Percentiles rank a stretch among this genome's conserved stretches.
Conservation (phyloP, 92 coral and sea anemone species). For the Ricordea florida region DNA sequence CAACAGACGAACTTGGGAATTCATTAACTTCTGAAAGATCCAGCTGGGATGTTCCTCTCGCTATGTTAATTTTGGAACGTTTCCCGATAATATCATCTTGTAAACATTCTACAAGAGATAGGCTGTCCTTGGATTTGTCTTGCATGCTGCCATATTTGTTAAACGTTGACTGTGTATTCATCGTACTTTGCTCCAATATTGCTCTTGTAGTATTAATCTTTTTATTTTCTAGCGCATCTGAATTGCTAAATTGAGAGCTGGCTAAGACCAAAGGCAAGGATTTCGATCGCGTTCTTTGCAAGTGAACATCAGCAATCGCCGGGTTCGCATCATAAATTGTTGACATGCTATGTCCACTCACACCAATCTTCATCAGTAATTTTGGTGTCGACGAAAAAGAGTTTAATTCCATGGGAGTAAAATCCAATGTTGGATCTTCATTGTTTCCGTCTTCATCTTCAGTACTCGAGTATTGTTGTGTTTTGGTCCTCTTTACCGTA, state of each 20-base stretch:
- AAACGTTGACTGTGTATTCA: not conserved
- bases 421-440: not conserved
- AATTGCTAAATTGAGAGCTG: not conserved
- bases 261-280: not conserved
- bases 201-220: not conserved
- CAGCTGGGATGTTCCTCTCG: not conserved
- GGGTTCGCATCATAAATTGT: not conserved
- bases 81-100: not conserved
- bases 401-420: not conserved
- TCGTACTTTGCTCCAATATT: not conserved
- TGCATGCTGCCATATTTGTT: not conserved
- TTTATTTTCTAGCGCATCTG: too few species aligned
- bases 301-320: not conserved
- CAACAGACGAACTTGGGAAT: too few species aligned
- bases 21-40: not conserved
- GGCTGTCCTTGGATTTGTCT: not conserved
- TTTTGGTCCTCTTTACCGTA: not conserved
- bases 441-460: not conserved
- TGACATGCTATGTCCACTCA: too few species aligned
- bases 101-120: not conserved
- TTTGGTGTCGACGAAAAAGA: not conserved
- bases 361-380: too few species aligned
- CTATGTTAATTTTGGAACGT: not conserved
- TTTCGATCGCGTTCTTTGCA: not conserved
- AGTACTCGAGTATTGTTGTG: too few species aligned